phyloP scores from a whole-genome alignment of 2,113 vertebrate genomes.

The Apodemus sylvaticus region DNA sequence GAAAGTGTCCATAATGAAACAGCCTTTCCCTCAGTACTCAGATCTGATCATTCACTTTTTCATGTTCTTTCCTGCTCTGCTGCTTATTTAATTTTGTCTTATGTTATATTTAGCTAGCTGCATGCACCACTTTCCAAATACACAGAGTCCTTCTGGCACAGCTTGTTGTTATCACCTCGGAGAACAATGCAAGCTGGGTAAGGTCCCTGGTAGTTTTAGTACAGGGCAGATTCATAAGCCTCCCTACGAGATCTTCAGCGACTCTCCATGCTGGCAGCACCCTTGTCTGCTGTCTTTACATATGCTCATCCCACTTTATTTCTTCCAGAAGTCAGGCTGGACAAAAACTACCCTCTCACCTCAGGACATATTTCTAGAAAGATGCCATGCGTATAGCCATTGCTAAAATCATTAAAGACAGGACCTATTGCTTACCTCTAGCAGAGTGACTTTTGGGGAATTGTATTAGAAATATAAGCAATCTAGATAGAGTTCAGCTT shows the following conservation, averaged over 20 bases:
- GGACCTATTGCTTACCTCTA: not conserved
- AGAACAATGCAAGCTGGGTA: not conserved
- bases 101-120: not conserved
- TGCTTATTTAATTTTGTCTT: not conserved
- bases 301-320: not conserved
- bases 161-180: not conserved
- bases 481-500: constrained; percentile 19
- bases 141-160: not conserved
- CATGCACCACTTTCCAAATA: not conserved
- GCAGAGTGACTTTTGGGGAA: not conserved
- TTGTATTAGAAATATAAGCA: constrained; percentile 38
- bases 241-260: not conserved
- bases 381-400: not conserved
- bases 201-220: not conserved
- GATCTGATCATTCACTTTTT: not conserved
- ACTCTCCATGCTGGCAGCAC: not conserved
- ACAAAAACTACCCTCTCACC: not conserved
- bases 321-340: not conserved
- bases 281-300: not conserved
- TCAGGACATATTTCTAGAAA: not conserved
- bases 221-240: too few relatives aligned
- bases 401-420: not conserved
- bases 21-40: not conserved
- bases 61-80: not conserved
- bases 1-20: not conserved